These are phyloP conservation scores for Dendrophyllia cribrosa DNA, from an alignment of 64 coral and sea anemone genomes.

Conservation along the genomic window DNA sequence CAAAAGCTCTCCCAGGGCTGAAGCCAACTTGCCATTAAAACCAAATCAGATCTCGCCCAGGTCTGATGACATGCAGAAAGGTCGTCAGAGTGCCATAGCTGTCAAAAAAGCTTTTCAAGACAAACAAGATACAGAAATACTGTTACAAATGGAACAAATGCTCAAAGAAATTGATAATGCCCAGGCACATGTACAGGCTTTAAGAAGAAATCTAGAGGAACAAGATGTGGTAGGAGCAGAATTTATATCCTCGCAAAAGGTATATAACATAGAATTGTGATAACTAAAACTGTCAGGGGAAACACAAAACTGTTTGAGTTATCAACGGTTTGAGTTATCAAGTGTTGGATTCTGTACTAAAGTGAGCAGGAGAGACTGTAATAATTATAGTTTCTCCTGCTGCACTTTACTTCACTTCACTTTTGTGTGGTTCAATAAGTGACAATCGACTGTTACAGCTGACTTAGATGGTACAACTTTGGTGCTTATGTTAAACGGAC, in stretches of 20 bases:
- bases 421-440: too few relatives aligned
- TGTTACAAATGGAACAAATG: conserved; percentile 80
- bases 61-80: conserved; percentile 53
- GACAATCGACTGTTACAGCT: too few relatives aligned
- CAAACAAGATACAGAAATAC: conserved; percentile 75
- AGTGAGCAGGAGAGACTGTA: too few relatives aligned
- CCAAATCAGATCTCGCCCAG: conserved; percentile 89
- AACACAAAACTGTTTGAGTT: too few relatives aligned
- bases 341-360: too few relatives aligned
- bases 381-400: too few relatives aligned
- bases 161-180: conserved; percentile 49
- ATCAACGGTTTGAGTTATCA: too few relatives aligned
- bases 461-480: too few relatives aligned
- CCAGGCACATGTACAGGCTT: conserved; percentile 44
- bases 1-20: conserved; percentile 42
- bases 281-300: too few relatives aligned
- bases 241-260: conserved; percentile 83
- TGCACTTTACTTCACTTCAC: too few relatives aligned
- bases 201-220: conserved; percentile 61
- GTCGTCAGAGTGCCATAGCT: conserved; percentile 78
- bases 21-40: conserved; percentile 66
- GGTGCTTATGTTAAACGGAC: too few relatives aligned
- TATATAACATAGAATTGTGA: background rate
- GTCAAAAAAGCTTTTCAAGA: conserved; percentile 86
- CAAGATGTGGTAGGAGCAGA: conserved; percentile 36